Conservation (phyloP, 2,113 vertebrate species). For the Mus musculus region DNA sequence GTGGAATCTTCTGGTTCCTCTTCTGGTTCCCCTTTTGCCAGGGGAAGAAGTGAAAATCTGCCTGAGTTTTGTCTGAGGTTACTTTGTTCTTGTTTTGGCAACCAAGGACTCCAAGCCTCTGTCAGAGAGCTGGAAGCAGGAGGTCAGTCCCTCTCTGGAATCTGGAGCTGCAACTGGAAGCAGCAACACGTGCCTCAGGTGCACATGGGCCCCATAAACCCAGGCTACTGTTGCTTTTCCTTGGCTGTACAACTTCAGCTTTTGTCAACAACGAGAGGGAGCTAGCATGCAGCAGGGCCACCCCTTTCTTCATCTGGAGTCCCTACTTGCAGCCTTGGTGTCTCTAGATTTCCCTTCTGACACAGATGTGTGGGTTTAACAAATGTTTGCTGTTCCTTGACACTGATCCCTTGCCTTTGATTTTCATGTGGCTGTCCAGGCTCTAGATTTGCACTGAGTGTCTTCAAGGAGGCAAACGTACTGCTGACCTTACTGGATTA, state of each 20-base stretch:
- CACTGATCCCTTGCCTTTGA: constrained; percentile 45
- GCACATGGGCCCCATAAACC: not conserved
- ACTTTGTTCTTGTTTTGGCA: constrained; percentile 24
- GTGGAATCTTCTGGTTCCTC: not conserved
- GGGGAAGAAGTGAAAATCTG: not conserved
- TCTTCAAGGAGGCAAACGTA: constrained; percentile 54
- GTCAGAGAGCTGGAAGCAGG: not conserved
- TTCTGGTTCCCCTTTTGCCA: not conserved
- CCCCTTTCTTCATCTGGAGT: no score
- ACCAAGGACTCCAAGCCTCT: not conserved
- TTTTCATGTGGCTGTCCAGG: constrained; percentile 60
- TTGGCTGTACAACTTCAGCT: not conserved
- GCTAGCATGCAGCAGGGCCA: no score
- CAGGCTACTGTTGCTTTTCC: not conserved
- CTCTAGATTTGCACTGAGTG: constrained; percentile 76
- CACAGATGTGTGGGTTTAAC: fast-evolving
- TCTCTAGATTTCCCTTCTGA: not conserved
- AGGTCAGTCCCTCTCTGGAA: not conserved
- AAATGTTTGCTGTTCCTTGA: fast-evolving
- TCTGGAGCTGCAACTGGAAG: not conserved
- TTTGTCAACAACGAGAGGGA: not conserved
- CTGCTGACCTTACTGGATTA: constrained; percentile 45
- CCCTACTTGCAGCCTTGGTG: not conserved
- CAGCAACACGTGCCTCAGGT: not conserved
- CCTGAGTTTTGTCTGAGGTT: not conserved